Evolutionary conservation across 2,888 invertebrate species (phyloP), one percentile per base, ranked within the genome.

Genomic region (Ormyrus nitidulus): DNA sequence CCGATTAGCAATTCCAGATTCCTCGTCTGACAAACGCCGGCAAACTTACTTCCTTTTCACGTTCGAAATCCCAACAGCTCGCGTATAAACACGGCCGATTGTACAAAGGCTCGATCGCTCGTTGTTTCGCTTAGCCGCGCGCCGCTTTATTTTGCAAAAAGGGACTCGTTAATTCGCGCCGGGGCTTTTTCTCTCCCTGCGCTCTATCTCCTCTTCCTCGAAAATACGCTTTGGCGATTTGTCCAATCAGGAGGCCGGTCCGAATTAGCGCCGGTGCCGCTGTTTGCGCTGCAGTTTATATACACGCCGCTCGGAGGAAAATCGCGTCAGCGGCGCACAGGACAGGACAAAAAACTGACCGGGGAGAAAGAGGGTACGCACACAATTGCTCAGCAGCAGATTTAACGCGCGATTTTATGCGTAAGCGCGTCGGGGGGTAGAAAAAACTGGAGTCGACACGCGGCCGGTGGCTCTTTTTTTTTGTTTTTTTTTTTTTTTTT

Each of bases 201-300:
- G 66, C 19, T 19, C 19, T 19, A 1, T 19, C 6, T 49, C 19
- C 13, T 19, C 81, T 83, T 83, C 78, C 73, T 78, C 80, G 85
- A 86, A 87, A 86, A 87, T 86, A 85, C 86, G 85, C 83, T 84
- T 81, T 80, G 83, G 77, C 85, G 86, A 87, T 88, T 88, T 86
- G 86, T 86, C 86, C 86, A 84, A 86, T 86, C 86, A 82, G 86
- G 82, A 84, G 82, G 84, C 53, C 19, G 54, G 10, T 80, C 81
- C 85, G 86, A 87, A 88, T 88, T 87, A 88, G 85, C 86, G 84
- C 86, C 73, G 78, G n/a, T 71, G 1, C 34, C 34, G 34, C 34
- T 34, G 64, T 75, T 69, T 79, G 69, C 56, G 48, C 70, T 51
- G 64, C 77, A 61, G 76, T 66, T 75, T 75, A 59, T 51, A n/a